Base-by-base conservation (phyloP, 2,888 invertebrate species). In the Lithodes maja region DNA sequence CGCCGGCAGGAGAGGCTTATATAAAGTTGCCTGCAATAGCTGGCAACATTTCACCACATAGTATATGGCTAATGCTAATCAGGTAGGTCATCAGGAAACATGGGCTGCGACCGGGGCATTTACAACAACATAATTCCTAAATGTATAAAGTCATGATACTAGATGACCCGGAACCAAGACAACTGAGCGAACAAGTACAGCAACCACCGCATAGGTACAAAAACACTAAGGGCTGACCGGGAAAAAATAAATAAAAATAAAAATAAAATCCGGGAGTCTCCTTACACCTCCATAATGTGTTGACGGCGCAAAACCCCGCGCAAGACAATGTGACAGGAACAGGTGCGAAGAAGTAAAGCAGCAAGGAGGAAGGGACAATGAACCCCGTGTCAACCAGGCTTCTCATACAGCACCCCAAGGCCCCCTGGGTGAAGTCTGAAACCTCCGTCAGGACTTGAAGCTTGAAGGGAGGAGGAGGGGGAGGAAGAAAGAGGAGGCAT, bases 1-100 rank as follows among this genome's bases (percentile, higher is more conserved):
- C 78, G 83, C 87, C 87, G 79, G 79, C 71, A 78, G 83, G 78
- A 83, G 87, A 87, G 87, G 87, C 87, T 87, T 87, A 87, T 68
- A 87, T 87, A 87, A 87, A 87, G 87, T 87, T 87, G 87, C 87
- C 87, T 87, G 87, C 87, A 87, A 87, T 87, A 83, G 87, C 83
- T 87, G 87, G 83, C 87, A 87, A 87, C 87, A 83, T 83, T 83
- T 87, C 83, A 71, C 12, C 71, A 9, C 17, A 71, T 71, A 71
- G 15, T 15, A 71, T 71, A 71, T 71, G n/a, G 71, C 71, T 71
- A n/a, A 12, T 71, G 12, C 71, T 71, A 33, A 33, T 15, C 17
- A 5, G 74, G 74, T 74, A 33, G 74, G 33, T 15, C 33, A 74
- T 74, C 15, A 15, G 15, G 15, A 68, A 68, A 68, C 9, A 15